Evolutionary conservation across 2,113 vertebrate species (phyloP).

Genomic region (Sigmodon hispidus): DNA sequence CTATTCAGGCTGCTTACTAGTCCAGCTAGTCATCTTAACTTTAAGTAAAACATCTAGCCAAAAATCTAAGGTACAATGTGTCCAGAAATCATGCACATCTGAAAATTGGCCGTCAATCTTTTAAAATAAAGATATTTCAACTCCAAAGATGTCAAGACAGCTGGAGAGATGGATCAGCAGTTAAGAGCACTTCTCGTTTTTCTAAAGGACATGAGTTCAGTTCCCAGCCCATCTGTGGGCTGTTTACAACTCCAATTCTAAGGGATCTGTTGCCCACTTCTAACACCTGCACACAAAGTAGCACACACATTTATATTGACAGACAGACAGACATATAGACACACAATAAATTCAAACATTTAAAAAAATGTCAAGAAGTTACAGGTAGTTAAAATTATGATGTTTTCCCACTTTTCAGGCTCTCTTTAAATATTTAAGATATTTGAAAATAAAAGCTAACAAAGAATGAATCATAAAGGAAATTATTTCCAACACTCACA

Average conservation of each 20-base stretch:
- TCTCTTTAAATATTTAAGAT: neutral
- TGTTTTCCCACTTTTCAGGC: slow-evolving; percentile 31
- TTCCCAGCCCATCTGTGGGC: neutral
- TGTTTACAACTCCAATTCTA: neutral
- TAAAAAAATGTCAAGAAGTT: neutral
- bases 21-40: neutral
- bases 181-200: neutral
- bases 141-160: neutral
- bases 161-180: neutral
- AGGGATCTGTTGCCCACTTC: neutral
- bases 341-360: neutral
- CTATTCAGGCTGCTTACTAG: neutral
- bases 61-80: neutral
- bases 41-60: neutral
- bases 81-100: neutral
- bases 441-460: slow-evolving; percentile 49
- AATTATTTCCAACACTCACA: neutral
- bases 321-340: neutral
- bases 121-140: slow-evolving; percentile 7
- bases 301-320: neutral
- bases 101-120: neutral
- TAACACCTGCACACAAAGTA: neutral
- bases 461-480: slow-evolving; percentile 3
- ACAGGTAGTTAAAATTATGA: slow-evolving; percentile 27
- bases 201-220: neutral